Conservation (phyloP, 2,797 vertebrate genomes). For the Tauraco hartlaubi region DNA sequence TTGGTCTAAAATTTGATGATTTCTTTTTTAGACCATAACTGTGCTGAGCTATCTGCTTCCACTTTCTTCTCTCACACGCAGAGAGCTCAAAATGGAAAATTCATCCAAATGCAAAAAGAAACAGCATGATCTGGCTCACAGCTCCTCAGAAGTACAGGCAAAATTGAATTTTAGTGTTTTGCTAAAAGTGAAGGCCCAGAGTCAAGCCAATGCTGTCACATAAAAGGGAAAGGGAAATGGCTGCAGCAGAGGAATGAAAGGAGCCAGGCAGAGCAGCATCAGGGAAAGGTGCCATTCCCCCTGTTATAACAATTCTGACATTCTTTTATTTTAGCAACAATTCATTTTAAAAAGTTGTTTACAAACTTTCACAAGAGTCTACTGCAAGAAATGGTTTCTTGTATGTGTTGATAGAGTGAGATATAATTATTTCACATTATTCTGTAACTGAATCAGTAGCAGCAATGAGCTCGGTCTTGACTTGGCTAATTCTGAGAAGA, state of each 20-base stretch:
- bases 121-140: slow-evolving; percentile 69
- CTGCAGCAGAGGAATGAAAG: not conserved
- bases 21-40: slow-evolving; percentile 66
- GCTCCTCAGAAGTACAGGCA: slow-evolving; percentile 36
- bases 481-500: not conserved
- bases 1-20: slow-evolving; percentile 73
- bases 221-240: not conserved
- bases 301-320: not conserved
- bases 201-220: not conserved
- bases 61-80: slow-evolving; percentile 52
- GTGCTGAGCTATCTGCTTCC: slow-evolving; percentile 67
- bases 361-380: not conserved
- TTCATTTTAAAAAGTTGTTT: slow-evolving; percentile 5
- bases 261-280: not conserved
- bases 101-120: slow-evolving; percentile 70
- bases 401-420: not conserved
- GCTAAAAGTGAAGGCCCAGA: slow-evolving; percentile 8
- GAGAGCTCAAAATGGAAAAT: slow-evolving; percentile 62
- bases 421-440: not conserved
- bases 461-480: not conserved
- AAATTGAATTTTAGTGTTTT: slow-evolving; percentile 63
- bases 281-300: not conserved
- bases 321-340: not conserved
- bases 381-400: not conserved
- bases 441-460: not conserved